Base-by-base conservation (phyloP, 2,888 invertebrate genomes). In the Cremastinae sp. region DNA sequence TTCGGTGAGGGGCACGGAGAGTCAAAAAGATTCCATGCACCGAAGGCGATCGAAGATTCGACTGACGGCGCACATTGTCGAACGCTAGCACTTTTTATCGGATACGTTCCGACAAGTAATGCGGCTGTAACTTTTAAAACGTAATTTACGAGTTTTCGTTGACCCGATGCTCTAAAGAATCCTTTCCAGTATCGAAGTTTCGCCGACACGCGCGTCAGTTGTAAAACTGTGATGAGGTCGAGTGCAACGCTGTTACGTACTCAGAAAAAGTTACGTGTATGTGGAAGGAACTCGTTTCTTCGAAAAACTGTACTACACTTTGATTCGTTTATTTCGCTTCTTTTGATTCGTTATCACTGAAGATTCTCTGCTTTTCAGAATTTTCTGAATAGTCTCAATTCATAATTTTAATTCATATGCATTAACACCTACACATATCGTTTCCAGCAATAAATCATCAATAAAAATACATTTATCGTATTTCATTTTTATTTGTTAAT, bases 91-190 rank as follows among this genome's bases (percentile, higher is more conserved):
- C 2, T 28, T 28, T 28, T 28, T 28, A 28, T 28, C 28, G 28
- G 28, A 28, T 28, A 28, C 16, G 7, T 16, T 12, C 45, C 45
- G 45, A 8, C 14, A 16, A 1, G 45, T 16, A 45, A 45, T 45
- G 14, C 14, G 45, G 45, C 16, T 45, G 45, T 45, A 45, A 45
- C 45, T 45, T 45, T 45, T 12, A 45, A 45, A 16, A 45, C 45
- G 45, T 45, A 45, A 45, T 45, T 45, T 45, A 45, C 12, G 45
- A 45, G 45, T 45, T 45, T 14, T 12, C 45, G 45, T 45, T 12
- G 45, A 45, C 14, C 14, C 12, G 12, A 12, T 12, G 7, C 45
- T 1, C 16, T 16, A 45, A 45, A 45, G 12, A 45, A 28, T 28
- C 28, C 8, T 16, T 45, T 1, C 7, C 12, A 45, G 45, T 45